A percentile compares a stretch with the other conserved stretches of the same genome.
Conservation (phyloP, 2,113 vertebrate genomes). For the Meles meles region DNA sequence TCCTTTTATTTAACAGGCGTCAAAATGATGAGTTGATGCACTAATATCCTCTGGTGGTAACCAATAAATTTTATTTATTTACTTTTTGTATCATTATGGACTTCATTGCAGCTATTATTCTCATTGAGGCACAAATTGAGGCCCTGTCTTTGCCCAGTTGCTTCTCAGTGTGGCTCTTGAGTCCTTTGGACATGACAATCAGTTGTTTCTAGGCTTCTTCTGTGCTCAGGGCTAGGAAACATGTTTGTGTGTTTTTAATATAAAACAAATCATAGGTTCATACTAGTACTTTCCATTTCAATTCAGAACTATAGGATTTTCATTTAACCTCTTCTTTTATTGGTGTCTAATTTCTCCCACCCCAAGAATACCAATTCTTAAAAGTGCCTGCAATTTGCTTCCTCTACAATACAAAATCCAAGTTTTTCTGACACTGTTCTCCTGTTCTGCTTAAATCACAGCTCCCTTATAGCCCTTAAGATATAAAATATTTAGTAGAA, state of each 20-base stretch:
- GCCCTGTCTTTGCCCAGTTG: neutral
- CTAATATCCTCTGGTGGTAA: neutral
- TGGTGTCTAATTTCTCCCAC: neutral
- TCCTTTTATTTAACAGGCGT: neutral
- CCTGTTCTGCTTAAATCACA: neutral
- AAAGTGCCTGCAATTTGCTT: neutral
- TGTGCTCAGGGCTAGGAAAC: neutral
- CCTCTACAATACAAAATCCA: neutral
- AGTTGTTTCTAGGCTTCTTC: neutral
- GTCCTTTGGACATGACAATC: neutral
- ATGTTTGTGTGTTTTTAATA: neutral
- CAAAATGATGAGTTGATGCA: neutral
- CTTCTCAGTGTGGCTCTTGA: neutral
- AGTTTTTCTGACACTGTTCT: neutral
- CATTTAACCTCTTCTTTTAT: neutral
- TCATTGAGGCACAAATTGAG: neutral
- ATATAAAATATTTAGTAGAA: neutral
- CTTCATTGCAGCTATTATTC: neutral
- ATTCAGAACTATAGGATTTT: neutral
- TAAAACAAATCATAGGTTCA: neutral
- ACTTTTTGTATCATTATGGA: neutral
- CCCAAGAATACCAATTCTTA: neutral
- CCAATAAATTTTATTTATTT: neutral
- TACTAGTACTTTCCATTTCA: neutral
- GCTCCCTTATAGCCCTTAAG: neutral